Evolutionary conservation across 2,113 vertebrate species (phyloP).

Genomic region (Esox niger): DNA sequence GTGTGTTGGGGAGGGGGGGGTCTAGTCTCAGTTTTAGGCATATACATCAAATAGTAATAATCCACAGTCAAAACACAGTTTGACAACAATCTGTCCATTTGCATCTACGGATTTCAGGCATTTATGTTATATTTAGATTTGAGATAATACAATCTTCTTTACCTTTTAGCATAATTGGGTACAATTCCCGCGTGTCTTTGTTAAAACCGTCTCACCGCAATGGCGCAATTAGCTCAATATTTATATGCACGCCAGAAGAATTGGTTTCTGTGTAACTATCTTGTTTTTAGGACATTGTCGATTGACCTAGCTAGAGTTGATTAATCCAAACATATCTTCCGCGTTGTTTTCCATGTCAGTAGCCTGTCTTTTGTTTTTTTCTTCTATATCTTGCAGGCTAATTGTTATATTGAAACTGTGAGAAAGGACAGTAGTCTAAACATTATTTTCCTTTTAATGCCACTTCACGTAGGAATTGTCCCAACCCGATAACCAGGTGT

Average conservation of each 20-base stretch:
- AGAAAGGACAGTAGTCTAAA: too few relatives aligned
- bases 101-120: neutral
- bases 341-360: too few relatives aligned
- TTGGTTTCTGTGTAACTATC: neutral
- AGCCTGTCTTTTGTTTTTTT: too few relatives aligned
- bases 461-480: too few relatives aligned
- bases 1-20: too few relatives aligned
- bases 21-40: too few relatives aligned
- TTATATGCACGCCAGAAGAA: neutral
- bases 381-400: too few relatives aligned
- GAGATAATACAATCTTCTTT: neutral
- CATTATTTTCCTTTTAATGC: neutral
- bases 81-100: neutral
- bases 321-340: too few relatives aligned
- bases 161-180: neutral
- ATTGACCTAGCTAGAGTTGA: too few relatives aligned
- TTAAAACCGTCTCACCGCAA: neutral
- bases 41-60: neutral
- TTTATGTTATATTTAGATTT: slow-evolving; percentile 2
- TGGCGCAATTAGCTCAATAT: too few relatives aligned
- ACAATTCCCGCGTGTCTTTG: neutral
- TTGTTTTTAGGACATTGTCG: neutral
- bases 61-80: neutral
- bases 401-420: too few relatives aligned
- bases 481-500: neutral